phyloP scores from a whole-genome alignment of 2,888 invertebrate species.

The Mythimna lalbum region DNA sequence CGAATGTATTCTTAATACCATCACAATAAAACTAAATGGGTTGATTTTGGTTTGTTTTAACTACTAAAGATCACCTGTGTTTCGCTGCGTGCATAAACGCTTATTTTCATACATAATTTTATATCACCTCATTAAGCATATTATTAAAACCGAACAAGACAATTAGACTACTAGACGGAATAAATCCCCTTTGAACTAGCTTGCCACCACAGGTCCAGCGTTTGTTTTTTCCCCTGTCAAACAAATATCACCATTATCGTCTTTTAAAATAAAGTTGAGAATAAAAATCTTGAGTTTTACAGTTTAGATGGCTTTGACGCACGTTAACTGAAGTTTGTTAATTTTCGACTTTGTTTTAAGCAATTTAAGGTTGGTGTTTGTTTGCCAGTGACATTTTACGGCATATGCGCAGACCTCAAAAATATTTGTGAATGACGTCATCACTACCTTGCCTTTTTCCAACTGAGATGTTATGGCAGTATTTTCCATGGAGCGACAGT shows the following conservation, averaged over 20 bases:
- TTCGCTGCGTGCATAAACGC: not conserved
- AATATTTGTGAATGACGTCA: not conserved
- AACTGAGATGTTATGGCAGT: no score
- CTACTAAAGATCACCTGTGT: not conserved
- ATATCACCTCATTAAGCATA: not conserved
- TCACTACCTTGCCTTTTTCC: not conserved
- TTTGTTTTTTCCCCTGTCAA: not conserved
- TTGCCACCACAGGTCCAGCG: no score
- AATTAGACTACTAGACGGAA: conserved; percentile 8
- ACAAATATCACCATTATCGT: not conserved
- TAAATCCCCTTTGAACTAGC: no score
- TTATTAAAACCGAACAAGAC: conserved; percentile 19
- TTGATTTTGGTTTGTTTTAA: not conserved
- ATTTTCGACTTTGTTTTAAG: not conserved
- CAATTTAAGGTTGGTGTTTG: not conserved
- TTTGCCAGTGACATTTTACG: not conserved
- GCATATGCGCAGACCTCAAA: not conserved
- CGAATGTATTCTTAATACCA: not conserved
- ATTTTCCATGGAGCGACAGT: not conserved
- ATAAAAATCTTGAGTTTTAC: not conserved
- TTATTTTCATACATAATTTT: not conserved
- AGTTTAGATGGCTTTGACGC: not conserved
- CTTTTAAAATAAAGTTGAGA: not conserved
- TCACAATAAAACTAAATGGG: conserved; percentile 3
- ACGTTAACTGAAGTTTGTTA: not conserved